Evolutionary conservation across 2,797 vertebrate genomes (phyloP), one percentile per base, ranked within the genome.

Genomic region (Danio jaintianensis): DNA sequence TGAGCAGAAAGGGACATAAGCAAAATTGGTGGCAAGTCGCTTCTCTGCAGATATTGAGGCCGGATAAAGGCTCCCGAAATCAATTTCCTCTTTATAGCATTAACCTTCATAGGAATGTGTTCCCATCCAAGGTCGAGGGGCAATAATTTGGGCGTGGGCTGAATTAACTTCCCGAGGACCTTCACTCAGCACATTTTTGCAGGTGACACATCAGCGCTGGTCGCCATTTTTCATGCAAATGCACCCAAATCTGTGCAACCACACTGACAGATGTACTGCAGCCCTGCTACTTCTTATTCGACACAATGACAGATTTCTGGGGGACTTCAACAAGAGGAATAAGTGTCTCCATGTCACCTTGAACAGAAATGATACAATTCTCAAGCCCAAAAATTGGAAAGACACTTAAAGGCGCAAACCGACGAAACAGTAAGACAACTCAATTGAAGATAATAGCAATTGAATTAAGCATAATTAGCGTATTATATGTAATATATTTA

Each of bases 81-180:
- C 90, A 90, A 92, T 92, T 90, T 89, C 76, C 86, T 56, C 86
- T 85, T 85, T 82, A 84, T 78, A 85, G 87, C 88, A 91, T 93
- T 92, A 92, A 92, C 93, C 91, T 92, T 92, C 91, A 85, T 82
- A 59, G 85, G 77, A 88, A 82, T 87, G 84, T 87, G 83, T 89
- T 87, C 84, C 85, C 85, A 86, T 82, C 90, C 90, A 92, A 94
- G 93, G 93, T 92, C 89, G 87, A 87, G 80, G 87, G 90, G 84
- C 88, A 89, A 90, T 89, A 77, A 91, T 90, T 88, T 90, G 84
- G 89, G 85, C 5, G 13, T 15, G 7, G 80, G 83, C 83, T 86
- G 85, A 91, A 91, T 91, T 90, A 91, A 86, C 89, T 81, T 29
- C 70, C 82, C 1, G 78, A 84, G 3, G 90, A 91, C 90, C 91